These are phyloP conservation scores for Galerucella pusilla DNA, from an alignment of 2,888 invertebrate species.

Conservation along the genomic window DNA sequence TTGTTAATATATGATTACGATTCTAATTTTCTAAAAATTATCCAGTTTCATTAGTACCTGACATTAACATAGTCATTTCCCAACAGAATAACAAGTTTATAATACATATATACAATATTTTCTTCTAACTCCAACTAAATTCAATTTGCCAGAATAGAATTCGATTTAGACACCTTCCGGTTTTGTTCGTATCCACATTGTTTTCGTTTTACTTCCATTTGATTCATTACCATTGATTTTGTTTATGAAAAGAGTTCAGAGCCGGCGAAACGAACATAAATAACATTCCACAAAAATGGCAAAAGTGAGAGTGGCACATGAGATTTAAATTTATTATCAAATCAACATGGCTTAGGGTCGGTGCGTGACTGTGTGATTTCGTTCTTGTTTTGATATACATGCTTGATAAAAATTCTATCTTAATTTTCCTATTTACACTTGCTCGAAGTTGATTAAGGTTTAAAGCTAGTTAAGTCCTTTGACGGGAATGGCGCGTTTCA, in stretches of 20 bases:
- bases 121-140: not conserved
- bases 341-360: not conserved
- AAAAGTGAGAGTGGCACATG: constrained; percentile 7
- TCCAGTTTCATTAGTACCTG: too few species aligned
- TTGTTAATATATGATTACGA: too few species aligned
- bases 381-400: not conserved
- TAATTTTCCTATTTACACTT: not conserved
- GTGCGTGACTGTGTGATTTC: constrained; percentile 4
- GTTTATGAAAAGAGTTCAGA: not conserved
- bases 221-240: constrained; percentile 7
- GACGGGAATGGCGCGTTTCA: not conserved
- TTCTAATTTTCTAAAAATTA: too few species aligned
- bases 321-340: not conserved
- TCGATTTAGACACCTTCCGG: not conserved
- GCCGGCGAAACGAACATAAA: not conserved
- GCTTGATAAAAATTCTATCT: constrained; percentile 2
- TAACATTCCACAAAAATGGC: not conserved
- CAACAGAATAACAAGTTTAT: too few species aligned
- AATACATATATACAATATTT: too few species aligned
- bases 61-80: too few species aligned
- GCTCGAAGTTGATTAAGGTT: not conserved
- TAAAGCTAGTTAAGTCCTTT: not conserved
- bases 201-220: constrained; percentile 8
- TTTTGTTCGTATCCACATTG: not conserved
- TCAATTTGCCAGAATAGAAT: not conserved